Evolutionary conservation across 2,888 invertebrate genomes (phyloP).

Genomic region (Drosophila anomalata): DNA sequence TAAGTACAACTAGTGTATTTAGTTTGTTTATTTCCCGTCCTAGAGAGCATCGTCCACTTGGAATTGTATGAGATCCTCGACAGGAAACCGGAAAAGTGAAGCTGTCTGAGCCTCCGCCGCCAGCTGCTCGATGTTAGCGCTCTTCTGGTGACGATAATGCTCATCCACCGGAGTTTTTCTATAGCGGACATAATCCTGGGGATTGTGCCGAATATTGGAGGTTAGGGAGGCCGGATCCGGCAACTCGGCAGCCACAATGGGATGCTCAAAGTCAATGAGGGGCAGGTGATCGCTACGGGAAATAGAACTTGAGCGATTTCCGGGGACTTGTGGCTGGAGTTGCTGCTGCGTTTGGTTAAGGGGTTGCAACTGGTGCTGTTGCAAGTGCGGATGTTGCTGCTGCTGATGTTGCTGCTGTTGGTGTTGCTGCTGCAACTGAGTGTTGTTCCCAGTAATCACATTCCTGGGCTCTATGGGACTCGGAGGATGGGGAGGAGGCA

Average conservation of each 20-base stretch:
- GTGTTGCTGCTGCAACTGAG: constrained; percentile 6
- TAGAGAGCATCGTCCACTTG: constrained; percentile 82
- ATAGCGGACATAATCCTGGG: constrained; percentile 39
- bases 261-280: constrained; percentile 80
- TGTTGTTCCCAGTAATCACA: constrained; percentile 4
- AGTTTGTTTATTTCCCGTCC: constrained; percentile 12
- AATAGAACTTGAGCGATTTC: constrained; percentile 49
- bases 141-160: constrained; percentile 60
- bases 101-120: constrained; percentile 80
- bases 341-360: constrained; percentile 26
- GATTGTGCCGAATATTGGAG: constrained; percentile 38
- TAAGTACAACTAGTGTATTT: constrained; percentile 31
- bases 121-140: constrained; percentile 75
- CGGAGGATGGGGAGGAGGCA: constrained; percentile 65
- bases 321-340: neutral
- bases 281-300: constrained; percentile 76
- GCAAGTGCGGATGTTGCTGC: constrained; percentile 44
- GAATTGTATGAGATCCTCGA: constrained; percentile 82
- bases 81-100: constrained; percentile 82
- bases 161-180: constrained; percentile 40
- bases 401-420: constrained; percentile 10
- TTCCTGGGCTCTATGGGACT: constrained; percentile 71
- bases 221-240: constrained; percentile 65
- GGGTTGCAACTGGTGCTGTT: constrained; percentile 19
- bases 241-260: constrained; percentile 77